A percentile compares a stretch with the other conserved stretches of the same genome.
Evolutionary conservation across 2,113 vertebrate genomes (phyloP).

Genomic region (Heloderma charlesbogerti): DNA sequence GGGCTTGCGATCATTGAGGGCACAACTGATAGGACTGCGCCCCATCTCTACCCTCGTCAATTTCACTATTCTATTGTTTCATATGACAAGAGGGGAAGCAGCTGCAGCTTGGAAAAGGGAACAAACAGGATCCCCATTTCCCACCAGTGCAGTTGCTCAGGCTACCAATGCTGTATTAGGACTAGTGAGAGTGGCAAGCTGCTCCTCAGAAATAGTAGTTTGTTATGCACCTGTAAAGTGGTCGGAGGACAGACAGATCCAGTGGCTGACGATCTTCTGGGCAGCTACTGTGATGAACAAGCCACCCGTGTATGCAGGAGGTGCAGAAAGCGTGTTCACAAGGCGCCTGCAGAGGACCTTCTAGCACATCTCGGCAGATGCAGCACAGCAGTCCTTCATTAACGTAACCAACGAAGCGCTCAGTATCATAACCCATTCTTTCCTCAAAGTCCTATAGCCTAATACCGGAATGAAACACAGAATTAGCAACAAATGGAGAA

Average conservation of each 20-base stretch:
- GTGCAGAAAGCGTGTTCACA: slow-evolving; percentile 91
- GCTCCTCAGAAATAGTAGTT: neutral
- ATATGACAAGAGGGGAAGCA: neutral
- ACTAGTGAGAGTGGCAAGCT: neutral
- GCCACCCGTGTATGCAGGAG: slow-evolving; percentile 88
- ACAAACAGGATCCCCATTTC: neutral
- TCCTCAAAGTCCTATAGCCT: slow-evolving; percentile 44
- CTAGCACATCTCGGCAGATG: slow-evolving; percentile 87
- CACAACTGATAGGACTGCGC: no score
- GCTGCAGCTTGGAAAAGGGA: neutral
- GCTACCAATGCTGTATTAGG: neutral
- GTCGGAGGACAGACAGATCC: slow-evolving; percentile 80
- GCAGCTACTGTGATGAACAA: slow-evolving; percentile 86
- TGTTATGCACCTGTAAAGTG: slow-evolving; percentile 82
- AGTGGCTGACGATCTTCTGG: slow-evolving; percentile 88
- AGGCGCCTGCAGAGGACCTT: slow-evolving; percentile 89
- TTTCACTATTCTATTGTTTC: neutral
- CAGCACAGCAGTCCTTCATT: slow-evolving; percentile 91
- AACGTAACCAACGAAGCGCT: slow-evolving; percentile 90
- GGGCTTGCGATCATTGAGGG: no score
- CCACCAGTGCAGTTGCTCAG: neutral
- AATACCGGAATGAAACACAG: neutral
- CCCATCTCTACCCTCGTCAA: no score
- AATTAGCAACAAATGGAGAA: neutral
- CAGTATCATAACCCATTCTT: slow-evolving; percentile 88